Conservation (phyloP, 2,797 vertebrate genomes). For the Mormyrus hasselquistii region DNA sequence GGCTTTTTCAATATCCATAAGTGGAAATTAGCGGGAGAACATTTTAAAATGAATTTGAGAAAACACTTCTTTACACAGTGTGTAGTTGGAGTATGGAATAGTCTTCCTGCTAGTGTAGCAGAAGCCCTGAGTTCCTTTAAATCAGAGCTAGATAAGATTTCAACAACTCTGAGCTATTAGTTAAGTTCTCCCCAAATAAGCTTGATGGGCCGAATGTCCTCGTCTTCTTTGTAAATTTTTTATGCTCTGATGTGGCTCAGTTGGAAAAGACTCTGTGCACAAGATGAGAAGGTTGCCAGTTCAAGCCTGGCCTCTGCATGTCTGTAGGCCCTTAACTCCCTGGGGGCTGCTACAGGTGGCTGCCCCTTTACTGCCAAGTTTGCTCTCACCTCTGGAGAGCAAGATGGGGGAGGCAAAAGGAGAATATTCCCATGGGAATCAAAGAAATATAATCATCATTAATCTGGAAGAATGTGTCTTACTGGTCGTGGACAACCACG, state of each 20-base stretch:
- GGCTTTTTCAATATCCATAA: too few species aligned
- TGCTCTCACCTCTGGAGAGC: background rate
- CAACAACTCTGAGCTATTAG: too few species aligned
- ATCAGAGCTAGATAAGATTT: too few species aligned
- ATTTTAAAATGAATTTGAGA: too few species aligned
- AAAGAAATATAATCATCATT: background rate
- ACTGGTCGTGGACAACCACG: constrained; percentile 85
- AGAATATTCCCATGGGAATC: background rate
- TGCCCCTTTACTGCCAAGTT: background rate
- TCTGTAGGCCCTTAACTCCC: background rate
- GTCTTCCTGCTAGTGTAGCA: too few species aligned
- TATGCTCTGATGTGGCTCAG: background rate
- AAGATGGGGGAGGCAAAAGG: background rate
- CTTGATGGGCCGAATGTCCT: background rate
- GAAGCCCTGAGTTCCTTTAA: too few species aligned
- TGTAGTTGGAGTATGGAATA: too few species aligned
- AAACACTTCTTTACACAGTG: too few species aligned
- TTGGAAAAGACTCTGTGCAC: background rate
- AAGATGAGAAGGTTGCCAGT: background rate
- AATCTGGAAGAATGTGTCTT: constrained; percentile 42
- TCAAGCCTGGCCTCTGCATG: background rate
- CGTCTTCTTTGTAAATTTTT: background rate
- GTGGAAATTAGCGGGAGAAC: too few species aligned
- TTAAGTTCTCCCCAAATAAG: background rate
- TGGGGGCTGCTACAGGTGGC: background rate